Conservation (phyloP, 2,888 invertebrate species). For the Epinotia brunnichana region DNA sequence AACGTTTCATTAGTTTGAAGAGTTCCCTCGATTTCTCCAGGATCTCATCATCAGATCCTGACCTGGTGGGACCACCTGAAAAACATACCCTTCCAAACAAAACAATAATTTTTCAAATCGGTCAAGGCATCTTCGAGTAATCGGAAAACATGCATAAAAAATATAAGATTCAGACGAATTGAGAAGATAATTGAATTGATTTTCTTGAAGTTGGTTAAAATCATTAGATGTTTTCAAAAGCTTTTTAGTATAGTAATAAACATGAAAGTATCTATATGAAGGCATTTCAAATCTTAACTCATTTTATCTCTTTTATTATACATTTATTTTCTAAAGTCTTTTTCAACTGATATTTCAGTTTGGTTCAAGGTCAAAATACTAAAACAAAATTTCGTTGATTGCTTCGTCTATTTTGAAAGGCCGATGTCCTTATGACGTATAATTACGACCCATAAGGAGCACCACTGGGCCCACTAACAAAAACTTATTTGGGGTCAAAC, state of each 20-base stretch:
- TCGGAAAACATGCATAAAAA: too few relatives aligned
- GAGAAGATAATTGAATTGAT: too few relatives aligned
- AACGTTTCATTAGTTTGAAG: too few relatives aligned
- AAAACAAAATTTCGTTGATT: background rate
- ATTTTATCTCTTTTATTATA: background rate
- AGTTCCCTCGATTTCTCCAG: too few relatives aligned
- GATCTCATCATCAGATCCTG: too few relatives aligned
- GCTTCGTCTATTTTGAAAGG: background rate
- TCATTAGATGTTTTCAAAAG: background rate
- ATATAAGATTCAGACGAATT: too few relatives aligned
- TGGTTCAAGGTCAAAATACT: background rate
- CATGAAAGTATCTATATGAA: background rate
- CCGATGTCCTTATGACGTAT: background rate
- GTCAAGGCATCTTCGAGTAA: too few relatives aligned
- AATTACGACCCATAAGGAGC: background rate
- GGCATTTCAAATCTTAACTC: background rate
- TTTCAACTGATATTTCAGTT: background rate
- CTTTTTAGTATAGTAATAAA: background rate
- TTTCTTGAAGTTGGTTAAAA: too few relatives aligned
- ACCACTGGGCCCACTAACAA: constrained; percentile 2
- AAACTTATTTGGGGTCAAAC: constrained; percentile 31
- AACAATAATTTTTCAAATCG: too few relatives aligned
- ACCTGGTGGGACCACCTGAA: too few relatives aligned
- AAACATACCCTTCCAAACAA: too few relatives aligned
- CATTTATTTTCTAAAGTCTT: background rate